Evolutionary conservation across 2,113 vertebrate genomes (phyloP).

Genomic region (Odocoileus virginianus): DNA sequence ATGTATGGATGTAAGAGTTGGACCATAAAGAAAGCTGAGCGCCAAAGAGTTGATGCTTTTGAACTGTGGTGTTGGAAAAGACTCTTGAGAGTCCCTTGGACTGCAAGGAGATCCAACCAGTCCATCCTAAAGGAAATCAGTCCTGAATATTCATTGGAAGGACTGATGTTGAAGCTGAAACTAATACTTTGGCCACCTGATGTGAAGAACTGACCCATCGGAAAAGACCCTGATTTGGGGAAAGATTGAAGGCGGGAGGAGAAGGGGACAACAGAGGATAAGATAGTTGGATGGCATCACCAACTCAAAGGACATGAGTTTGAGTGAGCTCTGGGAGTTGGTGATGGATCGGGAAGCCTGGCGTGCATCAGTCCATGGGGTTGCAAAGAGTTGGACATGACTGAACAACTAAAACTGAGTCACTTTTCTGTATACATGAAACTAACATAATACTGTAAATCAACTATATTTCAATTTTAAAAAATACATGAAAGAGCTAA

Average conservation of each 20-base stretch:
- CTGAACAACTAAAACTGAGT: neutral
- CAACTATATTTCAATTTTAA: neutral
- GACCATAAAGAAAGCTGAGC: neutral
- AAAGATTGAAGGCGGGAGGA: neutral
- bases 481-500: neutral
- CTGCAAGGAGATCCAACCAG: neutral
- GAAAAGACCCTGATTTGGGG: neutral
- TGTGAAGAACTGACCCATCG: rapidly evolving
- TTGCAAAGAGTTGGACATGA: neutral
- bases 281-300: neutral
- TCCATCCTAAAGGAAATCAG: neutral
- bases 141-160: neutral
- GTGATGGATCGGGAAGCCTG: neutral
- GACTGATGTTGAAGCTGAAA: neutral
- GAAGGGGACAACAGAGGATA: neutral
- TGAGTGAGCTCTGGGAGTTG: neutral
- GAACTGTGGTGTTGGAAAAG: neutral
- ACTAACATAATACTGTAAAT: neutral
- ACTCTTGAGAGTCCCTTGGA: neutral
- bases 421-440: no score
- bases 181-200: neutral
- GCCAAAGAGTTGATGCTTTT: neutral
- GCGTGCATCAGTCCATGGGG: neutral
- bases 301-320: neutral
- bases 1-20: neutral